phyloP scores from a whole-genome alignment of 2,797 vertebrate species.

The Alca torda region DNA sequence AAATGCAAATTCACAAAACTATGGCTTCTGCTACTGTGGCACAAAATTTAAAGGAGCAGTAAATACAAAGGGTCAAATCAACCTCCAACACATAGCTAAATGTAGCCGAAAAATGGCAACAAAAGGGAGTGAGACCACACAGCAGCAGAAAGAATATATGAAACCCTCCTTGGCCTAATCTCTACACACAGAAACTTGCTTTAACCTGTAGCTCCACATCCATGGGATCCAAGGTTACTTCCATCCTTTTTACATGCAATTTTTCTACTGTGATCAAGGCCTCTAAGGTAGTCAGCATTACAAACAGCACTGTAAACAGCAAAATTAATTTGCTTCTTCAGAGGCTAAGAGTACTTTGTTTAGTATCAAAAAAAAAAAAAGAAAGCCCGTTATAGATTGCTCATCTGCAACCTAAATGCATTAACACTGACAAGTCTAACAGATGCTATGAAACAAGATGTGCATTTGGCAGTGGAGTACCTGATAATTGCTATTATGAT shows the following conservation, averaged over 20 bases:
- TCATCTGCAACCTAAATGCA: constrained; percentile 36
- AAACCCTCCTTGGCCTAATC: not conserved
- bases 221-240: not conserved
- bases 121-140: not conserved
- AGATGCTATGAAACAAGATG: constrained; percentile 36
- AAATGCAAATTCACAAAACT: not conserved
- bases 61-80: not conserved
- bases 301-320: not conserved
- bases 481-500: constrained; percentile 79
- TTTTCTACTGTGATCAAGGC: not conserved
- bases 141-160: not conserved
- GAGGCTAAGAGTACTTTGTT: not conserved
- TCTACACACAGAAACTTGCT: not conserved
- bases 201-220: not conserved
- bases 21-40: not conserved
- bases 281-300: not conserved
- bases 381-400: not conserved
- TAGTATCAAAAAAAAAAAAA: not conserved
- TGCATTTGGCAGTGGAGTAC: constrained; percentile 70
- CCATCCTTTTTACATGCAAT: not conserved
- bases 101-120: not conserved
- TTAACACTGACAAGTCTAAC: constrained; percentile 19
- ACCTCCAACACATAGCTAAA: not conserved
- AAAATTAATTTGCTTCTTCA: not conserved
- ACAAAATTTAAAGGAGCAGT: not conserved